Percentiles rank a stretch among this genome's conserved stretches.
phyloP scores from a whole-genome alignment of 1,140 invertebrate species.

The Penaeus indicus region DNA sequence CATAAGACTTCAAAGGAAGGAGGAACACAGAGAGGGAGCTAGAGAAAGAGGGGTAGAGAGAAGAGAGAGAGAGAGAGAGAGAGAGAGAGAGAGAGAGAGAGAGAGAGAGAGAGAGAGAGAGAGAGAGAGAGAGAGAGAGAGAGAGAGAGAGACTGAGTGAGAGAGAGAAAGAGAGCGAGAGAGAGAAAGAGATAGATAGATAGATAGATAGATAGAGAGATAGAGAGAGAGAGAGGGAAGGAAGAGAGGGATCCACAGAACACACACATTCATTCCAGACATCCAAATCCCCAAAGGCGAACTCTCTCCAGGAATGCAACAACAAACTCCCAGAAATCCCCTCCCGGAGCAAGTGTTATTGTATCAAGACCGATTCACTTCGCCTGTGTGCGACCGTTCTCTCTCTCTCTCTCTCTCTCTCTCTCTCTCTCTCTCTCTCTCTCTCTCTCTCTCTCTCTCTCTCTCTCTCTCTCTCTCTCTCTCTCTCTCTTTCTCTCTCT shows the following conservation, averaged over 20 bases:
- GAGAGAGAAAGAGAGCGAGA: slow-evolving; percentile 24
- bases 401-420: not conserved
- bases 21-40: slow-evolving; percentile 29
- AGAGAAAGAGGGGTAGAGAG: slow-evolving; percentile 37
- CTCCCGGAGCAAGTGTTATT: no score
- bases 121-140: slow-evolving; percentile 3
- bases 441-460: not conserved
- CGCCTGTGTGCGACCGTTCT: not conserved
- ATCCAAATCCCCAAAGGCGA: no score
- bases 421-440: not conserved
- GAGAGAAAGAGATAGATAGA: no score
- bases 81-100: not conserved
- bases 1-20: not conserved
- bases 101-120: not conserved
- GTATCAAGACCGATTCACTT: no score
- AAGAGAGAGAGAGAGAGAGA: not conserved
- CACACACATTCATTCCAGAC: no score
- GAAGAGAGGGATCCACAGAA: no score
- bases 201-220: no score
- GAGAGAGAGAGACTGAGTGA: slow-evolving; percentile 14
- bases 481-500: not conserved
- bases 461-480: not conserved
- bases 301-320: no score
- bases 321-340: not conserved
- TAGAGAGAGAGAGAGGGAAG: no score